These are phyloP conservation scores for Grammomys dolichurus DNA, from an alignment of 2,113 vertebrate genomes.

Conservation along the genomic window DNA sequence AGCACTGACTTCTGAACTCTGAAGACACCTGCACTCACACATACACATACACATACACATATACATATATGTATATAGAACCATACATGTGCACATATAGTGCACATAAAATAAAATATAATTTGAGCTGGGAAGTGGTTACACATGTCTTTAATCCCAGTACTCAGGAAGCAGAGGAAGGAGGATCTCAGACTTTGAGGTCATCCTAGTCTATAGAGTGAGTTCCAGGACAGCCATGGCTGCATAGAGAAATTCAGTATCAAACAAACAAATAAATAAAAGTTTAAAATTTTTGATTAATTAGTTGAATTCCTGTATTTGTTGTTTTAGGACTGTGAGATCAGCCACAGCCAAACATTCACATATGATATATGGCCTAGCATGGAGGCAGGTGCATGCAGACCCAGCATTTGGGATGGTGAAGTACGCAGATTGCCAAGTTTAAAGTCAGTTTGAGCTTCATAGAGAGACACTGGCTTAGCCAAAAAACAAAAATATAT, in stretches of 20 bases:
- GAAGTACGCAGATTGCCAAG: neutral
- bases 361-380: neutral
- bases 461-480: neutral
- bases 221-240: neutral
- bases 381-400: neutral
- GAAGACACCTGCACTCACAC: neutral
- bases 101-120: neutral
- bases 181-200: neutral
- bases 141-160: neutral
- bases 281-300: neutral
- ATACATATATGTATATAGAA: neutral
- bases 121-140: neutral
- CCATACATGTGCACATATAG: neutral
- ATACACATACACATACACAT: neutral
- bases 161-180: neutral
- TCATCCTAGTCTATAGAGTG: neutral
- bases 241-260: neutral
- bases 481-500: neutral
- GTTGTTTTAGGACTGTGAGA: neutral
- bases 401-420: neutral
- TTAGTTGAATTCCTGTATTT: neutral
- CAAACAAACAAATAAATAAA: neutral
- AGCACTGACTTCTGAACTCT: neutral
- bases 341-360: neutral
- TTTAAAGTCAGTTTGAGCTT: neutral